phyloP scores from a whole-genome alignment of 2,113 vertebrate species.

The Prunella fulvescens region DNA sequence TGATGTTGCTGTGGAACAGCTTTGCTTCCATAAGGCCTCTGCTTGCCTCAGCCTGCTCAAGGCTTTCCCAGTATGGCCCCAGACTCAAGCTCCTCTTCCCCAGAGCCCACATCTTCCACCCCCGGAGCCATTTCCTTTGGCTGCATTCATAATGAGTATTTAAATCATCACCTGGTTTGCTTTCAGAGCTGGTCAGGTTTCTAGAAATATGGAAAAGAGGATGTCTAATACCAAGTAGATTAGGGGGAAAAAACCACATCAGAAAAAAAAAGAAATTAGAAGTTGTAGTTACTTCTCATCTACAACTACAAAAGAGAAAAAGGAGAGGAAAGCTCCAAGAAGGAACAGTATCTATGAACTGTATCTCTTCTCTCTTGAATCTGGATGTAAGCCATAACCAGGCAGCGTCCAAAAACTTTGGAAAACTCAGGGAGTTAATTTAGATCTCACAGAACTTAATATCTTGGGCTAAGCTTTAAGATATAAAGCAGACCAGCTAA shows the following conservation, averaged over 20 bases:
- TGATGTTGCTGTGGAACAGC: slow-evolving; percentile 2
- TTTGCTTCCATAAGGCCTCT: not conserved
- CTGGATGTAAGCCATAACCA: not conserved
- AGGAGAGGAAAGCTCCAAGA: not conserved
- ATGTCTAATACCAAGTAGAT: not conserved
- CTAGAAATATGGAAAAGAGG: slow-evolving; percentile 3
- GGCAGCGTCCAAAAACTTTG: not conserved
- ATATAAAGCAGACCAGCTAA: not conserved
- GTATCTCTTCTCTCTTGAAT: not conserved
- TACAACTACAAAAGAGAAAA: not conserved
- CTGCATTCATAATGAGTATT: not conserved
- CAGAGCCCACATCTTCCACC: not conserved
- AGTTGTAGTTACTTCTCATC: not conserved
- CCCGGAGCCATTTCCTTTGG: not conserved
- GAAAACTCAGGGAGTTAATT: not conserved
- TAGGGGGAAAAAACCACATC: not conserved
- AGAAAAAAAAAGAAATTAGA: not conserved
- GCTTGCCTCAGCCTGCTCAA: not conserved
- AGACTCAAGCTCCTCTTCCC: not conserved
- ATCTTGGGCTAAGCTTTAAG: not conserved
- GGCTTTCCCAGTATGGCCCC: not conserved
- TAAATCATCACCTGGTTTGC: slow-evolving; percentile 16
- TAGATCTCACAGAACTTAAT: not conserved
- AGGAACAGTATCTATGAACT: not conserved
- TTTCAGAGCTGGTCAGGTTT: not conserved